Percentiles rank a stretch among this genome's conserved stretches.
Conservation (phyloP, 2,113 vertebrate species). For the Petrocephalus zakoni region DNA sequence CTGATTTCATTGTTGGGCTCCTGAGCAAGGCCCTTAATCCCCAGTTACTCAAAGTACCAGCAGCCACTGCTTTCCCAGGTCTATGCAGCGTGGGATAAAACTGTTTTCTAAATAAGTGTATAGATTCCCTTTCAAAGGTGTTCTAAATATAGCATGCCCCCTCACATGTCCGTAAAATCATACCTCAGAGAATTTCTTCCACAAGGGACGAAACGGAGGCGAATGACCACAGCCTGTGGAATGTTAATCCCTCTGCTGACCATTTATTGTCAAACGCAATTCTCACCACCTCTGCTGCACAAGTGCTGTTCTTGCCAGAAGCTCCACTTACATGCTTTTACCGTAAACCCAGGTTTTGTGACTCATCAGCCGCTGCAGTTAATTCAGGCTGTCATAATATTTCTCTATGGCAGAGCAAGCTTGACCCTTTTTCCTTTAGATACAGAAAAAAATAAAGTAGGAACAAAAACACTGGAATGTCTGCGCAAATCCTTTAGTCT, state of each 20-base stretch:
- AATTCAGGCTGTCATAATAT: not conserved
- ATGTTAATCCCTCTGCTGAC: not conserved
- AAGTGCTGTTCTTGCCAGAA: not conserved
- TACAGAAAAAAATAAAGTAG: not conserved
- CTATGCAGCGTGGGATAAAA: not conserved
- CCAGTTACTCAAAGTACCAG: not conserved
- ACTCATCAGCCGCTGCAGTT: not conserved
- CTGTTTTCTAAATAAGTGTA: not conserved
- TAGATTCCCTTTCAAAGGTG: not conserved
- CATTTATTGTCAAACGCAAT: not conserved
- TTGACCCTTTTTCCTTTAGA: not conserved
- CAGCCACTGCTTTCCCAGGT: not conserved
- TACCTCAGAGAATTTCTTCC: not conserved
- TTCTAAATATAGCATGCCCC: not conserved
- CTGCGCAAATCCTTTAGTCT: not conserved
- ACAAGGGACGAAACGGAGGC: not conserved
- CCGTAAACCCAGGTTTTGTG: not conserved
- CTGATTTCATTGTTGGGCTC: not conserved
- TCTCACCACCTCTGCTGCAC: not conserved
- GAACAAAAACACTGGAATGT: no score
- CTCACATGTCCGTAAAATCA: not conserved
- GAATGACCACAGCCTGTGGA: not conserved
- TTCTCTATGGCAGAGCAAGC: not conserved
- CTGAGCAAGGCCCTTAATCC: not conserved
- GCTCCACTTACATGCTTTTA: not conserved